These are phyloP conservation scores for Melanostoma scalare DNA, from an alignment of 2,888 invertebrate species.

Conservation along the genomic window DNA sequence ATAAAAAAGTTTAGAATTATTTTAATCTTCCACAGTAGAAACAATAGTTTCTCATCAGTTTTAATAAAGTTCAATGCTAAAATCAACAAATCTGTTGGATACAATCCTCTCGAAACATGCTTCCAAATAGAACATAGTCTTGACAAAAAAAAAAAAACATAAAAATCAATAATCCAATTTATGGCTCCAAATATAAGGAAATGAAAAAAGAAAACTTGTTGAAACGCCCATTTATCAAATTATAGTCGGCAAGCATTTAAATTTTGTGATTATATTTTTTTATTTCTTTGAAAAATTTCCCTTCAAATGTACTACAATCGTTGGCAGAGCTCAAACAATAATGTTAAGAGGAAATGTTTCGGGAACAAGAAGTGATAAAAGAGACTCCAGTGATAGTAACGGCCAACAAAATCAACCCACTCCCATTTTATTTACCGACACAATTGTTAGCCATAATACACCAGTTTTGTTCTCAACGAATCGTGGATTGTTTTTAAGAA, in stretches of 20 bases:
- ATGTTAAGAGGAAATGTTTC: slow-evolving; percentile 59
- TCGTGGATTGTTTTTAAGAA: slow-evolving; percentile 78
- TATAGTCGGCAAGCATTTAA: no score
- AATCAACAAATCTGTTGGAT: neutral
- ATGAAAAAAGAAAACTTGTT: slow-evolving; percentile 52
- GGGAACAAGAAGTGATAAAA: slow-evolving; percentile 56
- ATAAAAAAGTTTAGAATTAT: neutral
- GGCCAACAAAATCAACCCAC: slow-evolving; percentile 26
- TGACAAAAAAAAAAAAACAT: neutral
- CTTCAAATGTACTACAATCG: slow-evolving; percentile 44
- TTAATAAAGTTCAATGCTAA: neutral
- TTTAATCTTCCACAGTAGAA: neutral
- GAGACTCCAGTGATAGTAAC: slow-evolving; percentile 37
- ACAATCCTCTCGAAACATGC: neutral
- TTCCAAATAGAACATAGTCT: slow-evolving; percentile 1
- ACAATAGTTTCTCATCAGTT: no score
- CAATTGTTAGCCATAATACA: slow-evolving; percentile 76
- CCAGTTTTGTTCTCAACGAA: slow-evolving; percentile 80
- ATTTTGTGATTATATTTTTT: neutral
- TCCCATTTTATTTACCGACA: slow-evolving; percentile 63
- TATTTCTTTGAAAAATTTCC: neutral
- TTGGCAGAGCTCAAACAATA: slow-evolving; percentile 37
- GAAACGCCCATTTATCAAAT: slow-evolving; percentile 36
- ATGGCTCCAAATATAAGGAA: neutral
- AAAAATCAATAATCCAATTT: slow-evolving; percentile 56